These are phyloP conservation scores for Pteropus rufus DNA, from an alignment of 2,797 vertebrate species.

Conservation along the genomic window DNA sequence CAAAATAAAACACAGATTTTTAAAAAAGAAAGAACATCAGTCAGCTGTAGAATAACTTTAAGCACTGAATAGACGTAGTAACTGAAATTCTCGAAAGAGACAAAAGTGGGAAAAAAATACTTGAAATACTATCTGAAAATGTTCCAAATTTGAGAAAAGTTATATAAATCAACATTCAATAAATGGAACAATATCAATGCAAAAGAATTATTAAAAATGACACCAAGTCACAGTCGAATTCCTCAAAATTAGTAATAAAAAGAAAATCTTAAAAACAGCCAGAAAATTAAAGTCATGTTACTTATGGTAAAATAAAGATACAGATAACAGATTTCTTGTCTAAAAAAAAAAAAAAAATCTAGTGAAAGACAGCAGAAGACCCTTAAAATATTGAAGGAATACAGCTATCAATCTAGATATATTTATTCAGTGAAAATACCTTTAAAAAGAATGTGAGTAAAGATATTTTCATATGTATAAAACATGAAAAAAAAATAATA, in stretches of 20 bases:
- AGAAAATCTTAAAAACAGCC: not conserved
- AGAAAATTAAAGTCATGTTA: not conserved
- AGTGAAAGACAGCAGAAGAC: not conserved
- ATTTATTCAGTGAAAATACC: not conserved
- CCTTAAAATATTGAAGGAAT: not conserved
- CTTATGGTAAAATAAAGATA: not conserved
- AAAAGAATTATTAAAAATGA: not conserved
- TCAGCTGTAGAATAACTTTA: not conserved
- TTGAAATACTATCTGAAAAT: not conserved
- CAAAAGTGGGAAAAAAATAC: not conserved
- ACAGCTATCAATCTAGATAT: not conserved
- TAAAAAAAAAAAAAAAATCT: not conserved
- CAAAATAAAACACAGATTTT: not conserved
- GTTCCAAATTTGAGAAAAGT: not conserved
- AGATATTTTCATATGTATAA: not conserved
- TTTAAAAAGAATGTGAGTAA: not conserved
- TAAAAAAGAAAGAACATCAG: not conserved
- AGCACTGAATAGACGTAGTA: not conserved
- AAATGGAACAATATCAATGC: not conserved
- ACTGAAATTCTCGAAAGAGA: not conserved
- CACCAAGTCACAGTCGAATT: not conserved
- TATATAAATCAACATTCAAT: not conserved
- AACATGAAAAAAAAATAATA: not conserved
- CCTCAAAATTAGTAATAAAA: not conserved
- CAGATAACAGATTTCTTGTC: not conserved